A percentile compares a stretch with the other conserved stretches of the same genome.
Conservation (phyloP, 2,797 vertebrate species). For the Eupleurogrammus muticus region DNA sequence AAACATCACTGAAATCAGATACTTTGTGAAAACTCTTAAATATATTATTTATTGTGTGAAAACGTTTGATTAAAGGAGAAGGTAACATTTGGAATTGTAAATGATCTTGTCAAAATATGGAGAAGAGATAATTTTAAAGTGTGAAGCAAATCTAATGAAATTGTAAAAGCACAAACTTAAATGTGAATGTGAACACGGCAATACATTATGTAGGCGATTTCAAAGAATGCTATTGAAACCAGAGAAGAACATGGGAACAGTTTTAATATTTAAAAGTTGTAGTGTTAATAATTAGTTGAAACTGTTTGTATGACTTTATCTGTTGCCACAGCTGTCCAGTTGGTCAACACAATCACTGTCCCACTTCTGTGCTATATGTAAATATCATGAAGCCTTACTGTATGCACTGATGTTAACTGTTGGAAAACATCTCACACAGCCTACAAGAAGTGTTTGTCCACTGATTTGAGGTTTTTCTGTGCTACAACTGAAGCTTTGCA, state of each 20-base stretch:
- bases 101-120: constrained; percentile 61
- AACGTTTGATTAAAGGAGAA: constrained; percentile 56
- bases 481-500: neutral
- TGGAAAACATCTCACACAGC: constrained; percentile 8
- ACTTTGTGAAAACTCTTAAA: constrained; percentile 58
- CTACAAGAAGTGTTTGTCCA: neutral
- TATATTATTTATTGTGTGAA: constrained; percentile 75
- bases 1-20: constrained; percentile 45
- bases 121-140: constrained; percentile 63
- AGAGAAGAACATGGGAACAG: constrained; percentile 36
- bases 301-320: constrained; percentile 24
- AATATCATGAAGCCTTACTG: constrained; percentile 1
- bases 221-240: constrained; percentile 45
- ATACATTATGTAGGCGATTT: constrained; percentile 65
- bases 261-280: constrained; percentile 62
- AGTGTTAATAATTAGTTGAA: constrained; percentile 47
- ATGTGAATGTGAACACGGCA: constrained; percentile 74
- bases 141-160: constrained; percentile 64
- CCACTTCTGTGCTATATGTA: constrained; percentile 25
- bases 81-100: constrained; percentile 63
- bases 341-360: constrained; percentile 30
- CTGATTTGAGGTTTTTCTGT: neutral
- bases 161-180: constrained; percentile 78
- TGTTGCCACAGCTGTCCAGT: constrained; percentile 39
- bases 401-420: neutral